A percentile compares a stretch with the other conserved stretches of the same genome.
phyloP scores from a whole-genome alignment of 2,888 invertebrate genomes.

The Tenthredo distinguenda region DNA sequence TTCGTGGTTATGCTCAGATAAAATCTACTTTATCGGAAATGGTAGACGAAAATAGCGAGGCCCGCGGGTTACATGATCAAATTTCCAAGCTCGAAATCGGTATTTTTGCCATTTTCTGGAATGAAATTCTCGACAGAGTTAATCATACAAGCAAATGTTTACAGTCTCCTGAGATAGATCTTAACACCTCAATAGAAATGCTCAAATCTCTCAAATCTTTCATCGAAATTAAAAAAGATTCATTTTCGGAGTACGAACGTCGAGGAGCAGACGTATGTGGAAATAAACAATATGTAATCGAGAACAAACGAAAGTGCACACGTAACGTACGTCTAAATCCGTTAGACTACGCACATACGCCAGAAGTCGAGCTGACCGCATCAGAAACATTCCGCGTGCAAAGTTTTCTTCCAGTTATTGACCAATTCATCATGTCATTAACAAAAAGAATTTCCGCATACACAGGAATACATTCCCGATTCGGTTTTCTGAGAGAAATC shows the following conservation, averaged over 20 bases:
- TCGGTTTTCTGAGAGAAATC: constrained; percentile 18
- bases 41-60: constrained; percentile 53
- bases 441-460: constrained; percentile 45
- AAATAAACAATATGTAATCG: constrained; percentile 30
- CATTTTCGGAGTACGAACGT: constrained; percentile 49
- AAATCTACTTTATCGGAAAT: constrained; percentile 50
- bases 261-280: constrained; percentile 27
- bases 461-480: constrained; percentile 33
- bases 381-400: constrained; percentile 53
- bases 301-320: constrained; percentile 48
- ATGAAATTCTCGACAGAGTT: constrained; percentile 55
- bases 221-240: constrained; percentile 45
- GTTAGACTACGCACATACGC: constrained; percentile 53
- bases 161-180: constrained; percentile 45
- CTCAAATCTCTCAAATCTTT: constrained; percentile 52
- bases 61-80: constrained; percentile 53
- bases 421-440: constrained; percentile 54
- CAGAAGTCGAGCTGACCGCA: constrained; percentile 52
- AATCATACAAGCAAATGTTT: constrained; percentile 52
- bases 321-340: constrained; percentile 55
- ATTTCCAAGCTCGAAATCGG: constrained; percentile 56
- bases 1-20: constrained; percentile 37
- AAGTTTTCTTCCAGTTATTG: constrained; percentile 55
- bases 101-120: constrained; percentile 56
- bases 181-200: constrained; percentile 46